Evolutionary conservation across 2,113 vertebrate genomes (phyloP).

Genomic region (Hypocryptadius cinnamomeus): DNA sequence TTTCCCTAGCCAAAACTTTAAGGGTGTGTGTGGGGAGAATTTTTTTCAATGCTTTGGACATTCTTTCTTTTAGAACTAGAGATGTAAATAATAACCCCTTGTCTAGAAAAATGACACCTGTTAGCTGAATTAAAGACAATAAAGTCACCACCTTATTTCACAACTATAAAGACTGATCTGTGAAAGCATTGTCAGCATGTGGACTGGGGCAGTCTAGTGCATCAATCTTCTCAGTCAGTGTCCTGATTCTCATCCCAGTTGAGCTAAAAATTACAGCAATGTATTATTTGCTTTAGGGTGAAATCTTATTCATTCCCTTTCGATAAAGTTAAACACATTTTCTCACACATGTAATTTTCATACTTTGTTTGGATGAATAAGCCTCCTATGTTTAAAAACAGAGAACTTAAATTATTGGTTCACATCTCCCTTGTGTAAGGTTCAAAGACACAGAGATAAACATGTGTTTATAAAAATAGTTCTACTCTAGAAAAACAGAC

Average conservation of each 20-base stretch:
- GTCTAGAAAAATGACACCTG: neutral
- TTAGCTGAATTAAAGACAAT: neutral
- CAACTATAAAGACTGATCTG: neutral
- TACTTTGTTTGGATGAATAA: neutral
- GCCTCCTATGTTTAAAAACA: neutral
- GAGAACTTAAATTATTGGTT: neutral
- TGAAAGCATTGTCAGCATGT: neutral
- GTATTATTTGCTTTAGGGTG: neutral
- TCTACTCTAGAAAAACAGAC: neutral
- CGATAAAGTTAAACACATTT: neutral
- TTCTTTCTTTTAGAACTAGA: neutral
- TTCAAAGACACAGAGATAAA: neutral
- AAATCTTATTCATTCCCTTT: neutral
- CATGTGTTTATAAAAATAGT: neutral
- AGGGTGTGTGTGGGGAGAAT: neutral
- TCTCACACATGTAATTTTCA: neutral
- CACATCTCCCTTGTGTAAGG: neutral
- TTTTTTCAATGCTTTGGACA: neutral
- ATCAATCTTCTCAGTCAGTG: neutral
- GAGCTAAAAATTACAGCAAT: neutral
- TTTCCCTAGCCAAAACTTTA: neutral
- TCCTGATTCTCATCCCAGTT: neutral
- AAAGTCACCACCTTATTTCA: neutral
- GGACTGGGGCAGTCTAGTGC: neutral
- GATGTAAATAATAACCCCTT: neutral